Conservation (phyloP, 2,888 invertebrate species). For the Leptinotarsa haldemani region DNA sequence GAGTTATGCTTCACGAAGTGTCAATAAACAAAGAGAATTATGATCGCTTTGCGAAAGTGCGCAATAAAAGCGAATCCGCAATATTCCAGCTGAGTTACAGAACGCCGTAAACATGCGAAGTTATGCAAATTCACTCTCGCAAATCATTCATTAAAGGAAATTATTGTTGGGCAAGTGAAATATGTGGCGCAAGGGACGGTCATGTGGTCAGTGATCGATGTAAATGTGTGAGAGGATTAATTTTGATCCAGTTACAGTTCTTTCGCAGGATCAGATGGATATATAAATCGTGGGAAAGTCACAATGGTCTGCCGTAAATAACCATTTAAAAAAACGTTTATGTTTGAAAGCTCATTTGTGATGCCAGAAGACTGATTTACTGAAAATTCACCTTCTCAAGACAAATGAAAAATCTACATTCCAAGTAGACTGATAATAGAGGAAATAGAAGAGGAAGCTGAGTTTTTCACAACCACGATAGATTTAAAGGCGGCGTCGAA, state of each 20-base stretch:
- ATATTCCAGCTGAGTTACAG: conserved; percentile 8
- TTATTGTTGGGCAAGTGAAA: conserved; percentile 1
- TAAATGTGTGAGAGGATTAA: background rate
- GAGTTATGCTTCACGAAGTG: conserved; percentile 11
- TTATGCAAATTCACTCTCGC: conserved; percentile 3
- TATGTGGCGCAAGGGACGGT: background rate
- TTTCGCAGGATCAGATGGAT: background rate
- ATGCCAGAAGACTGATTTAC: too few relatives aligned
- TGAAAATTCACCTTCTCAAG: too few relatives aligned
- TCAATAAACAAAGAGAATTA: conserved; percentile 13
- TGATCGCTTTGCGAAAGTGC: conserved; percentile 3
- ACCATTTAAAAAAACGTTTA: too few relatives aligned
- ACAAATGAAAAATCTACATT: too few relatives aligned
- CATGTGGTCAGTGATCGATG: background rate
- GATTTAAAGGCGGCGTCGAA: too few relatives aligned
- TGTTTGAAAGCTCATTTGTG: too few relatives aligned
- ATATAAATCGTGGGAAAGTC: background rate
- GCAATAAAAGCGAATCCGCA: conserved; percentile 13
- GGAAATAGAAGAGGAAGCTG: too few relatives aligned
- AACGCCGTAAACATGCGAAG: conserved; percentile 6
- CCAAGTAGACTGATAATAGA: too few relatives aligned
- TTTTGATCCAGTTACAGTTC: background rate
- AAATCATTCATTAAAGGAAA: conserved; percentile 11
- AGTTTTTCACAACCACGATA: too few relatives aligned
- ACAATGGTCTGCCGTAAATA: too few relatives aligned